Evolutionary conservation across 2,888 invertebrate genomes (phyloP).

Genomic region (Mystacides longicornis): DNA sequence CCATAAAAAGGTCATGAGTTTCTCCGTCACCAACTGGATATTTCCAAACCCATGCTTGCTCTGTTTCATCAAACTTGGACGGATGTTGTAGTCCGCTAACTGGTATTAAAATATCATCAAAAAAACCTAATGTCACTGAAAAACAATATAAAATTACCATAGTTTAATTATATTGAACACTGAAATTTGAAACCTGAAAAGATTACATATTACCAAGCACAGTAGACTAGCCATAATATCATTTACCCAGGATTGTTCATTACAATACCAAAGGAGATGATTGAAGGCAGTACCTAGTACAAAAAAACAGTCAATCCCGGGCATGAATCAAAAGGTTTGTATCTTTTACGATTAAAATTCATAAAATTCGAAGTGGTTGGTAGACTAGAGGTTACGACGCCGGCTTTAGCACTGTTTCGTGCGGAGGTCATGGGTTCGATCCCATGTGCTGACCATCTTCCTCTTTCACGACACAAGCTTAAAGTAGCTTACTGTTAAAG

Average conservation of each 20-base stretch:
- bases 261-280: too few species aligned
- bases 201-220: neutral
- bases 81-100: slow-evolving; percentile 88
- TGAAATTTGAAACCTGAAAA: neutral
- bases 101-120: slow-evolving; percentile 93
- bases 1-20: slow-evolving; percentile 90
- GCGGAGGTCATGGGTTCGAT: too few species aligned
- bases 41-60: slow-evolving; percentile 96
- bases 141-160: slow-evolving; percentile 29
- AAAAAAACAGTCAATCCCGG: too few species aligned
- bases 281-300: too few species aligned
- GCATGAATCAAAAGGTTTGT: too few species aligned
- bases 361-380: too few species aligned
- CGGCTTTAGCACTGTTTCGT: too few species aligned
- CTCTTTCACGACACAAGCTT: too few species aligned
- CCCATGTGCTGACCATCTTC: too few species aligned
- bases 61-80: slow-evolving; percentile 83
- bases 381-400: too few species aligned
- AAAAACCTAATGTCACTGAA: slow-evolving; percentile 89
- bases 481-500: too few species aligned
- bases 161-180: neutral
- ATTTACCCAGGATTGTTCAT: neutral
- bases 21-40: slow-evolving; percentile 75
- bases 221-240: neutral
- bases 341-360: too few species aligned